These are phyloP conservation scores for Australoheros facetus DNA, from an alignment of 2,797 vertebrate species.

Conservation along the genomic window DNA sequence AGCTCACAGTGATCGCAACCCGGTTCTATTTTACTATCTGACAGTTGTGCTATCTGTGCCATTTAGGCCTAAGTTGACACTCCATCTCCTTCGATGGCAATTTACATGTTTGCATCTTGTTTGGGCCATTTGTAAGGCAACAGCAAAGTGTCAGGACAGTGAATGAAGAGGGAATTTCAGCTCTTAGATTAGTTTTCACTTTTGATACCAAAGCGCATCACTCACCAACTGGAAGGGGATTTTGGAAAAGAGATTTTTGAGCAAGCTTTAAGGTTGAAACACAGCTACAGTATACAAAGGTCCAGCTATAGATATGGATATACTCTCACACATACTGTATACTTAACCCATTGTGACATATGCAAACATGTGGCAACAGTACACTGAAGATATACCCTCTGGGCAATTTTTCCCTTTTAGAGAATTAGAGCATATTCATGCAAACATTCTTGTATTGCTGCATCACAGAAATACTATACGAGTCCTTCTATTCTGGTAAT, in stretches of 20 bases:
- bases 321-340: constrained; percentile 3
- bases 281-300: constrained; percentile 30
- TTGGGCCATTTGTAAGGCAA: constrained; percentile 50
- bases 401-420: constrained; percentile 14
- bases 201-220: constrained; percentile 64
- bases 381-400: neutral
- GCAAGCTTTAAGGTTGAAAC: constrained; percentile 52
- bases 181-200: constrained; percentile 71
- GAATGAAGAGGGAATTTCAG: constrained; percentile 33
- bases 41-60: constrained; percentile 67
- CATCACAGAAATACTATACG: neutral
- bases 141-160: constrained; percentile 25
- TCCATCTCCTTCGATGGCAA: constrained; percentile 54
- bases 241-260: constrained; percentile 35
- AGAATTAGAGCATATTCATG: neutral
- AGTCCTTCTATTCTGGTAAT: neutral
- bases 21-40: constrained; percentile 65
- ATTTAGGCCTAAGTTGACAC: constrained; percentile 69
- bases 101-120: constrained; percentile 76
- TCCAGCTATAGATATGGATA: constrained; percentile 3
- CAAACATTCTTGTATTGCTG: neutral
- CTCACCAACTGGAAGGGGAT: constrained; percentile 55
- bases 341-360: neutral
- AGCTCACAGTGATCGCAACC: constrained; percentile 59
- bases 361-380: neutral